Evolutionary conservation across 2,113 vertebrate genomes (phyloP).

Genomic region (Cnemophilus loriae): DNA sequence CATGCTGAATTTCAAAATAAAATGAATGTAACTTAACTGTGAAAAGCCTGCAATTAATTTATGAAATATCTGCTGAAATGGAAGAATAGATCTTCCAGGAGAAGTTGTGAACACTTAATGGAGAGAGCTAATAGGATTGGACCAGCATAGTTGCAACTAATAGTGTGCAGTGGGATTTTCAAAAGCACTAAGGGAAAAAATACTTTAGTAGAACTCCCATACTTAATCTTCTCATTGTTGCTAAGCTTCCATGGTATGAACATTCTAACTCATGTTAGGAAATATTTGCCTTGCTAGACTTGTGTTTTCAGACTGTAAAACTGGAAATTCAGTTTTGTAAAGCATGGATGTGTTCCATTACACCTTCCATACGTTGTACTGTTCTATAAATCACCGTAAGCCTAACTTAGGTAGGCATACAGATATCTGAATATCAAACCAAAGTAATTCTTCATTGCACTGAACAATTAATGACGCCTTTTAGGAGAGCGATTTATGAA

Average conservation of each 20-base stretch:
- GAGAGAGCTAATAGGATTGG: constrained; percentile 13
- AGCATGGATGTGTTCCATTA: background rate
- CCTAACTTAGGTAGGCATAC: background rate
- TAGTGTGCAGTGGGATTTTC: constrained; percentile 9
- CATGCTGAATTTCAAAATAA: background rate
- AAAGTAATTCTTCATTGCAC: background rate
- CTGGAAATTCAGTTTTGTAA: background rate
- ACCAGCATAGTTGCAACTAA: background rate
- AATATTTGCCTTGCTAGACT: background rate
- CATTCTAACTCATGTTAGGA: background rate
- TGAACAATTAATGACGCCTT: background rate
- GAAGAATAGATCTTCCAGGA: background rate
- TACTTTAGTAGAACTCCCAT: background rate
- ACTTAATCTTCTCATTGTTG: constrained; percentile 23
- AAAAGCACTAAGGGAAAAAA: constrained; percentile 15
- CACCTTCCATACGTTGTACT: accelerated
- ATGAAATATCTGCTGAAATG: background rate
- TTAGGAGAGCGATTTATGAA: background rate
- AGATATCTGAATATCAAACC: background rate
- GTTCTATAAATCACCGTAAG: background rate
- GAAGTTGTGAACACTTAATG: background rate
- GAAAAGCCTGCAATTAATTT: background rate
- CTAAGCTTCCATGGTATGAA: background rate
- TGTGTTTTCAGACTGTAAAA: background rate
- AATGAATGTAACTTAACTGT: background rate